A percentile compares a stretch with the other conserved stretches of the same genome.
phyloP scores from a whole-genome alignment of 2,797 vertebrate genomes.

The Macropus fuliginosus region DNA sequence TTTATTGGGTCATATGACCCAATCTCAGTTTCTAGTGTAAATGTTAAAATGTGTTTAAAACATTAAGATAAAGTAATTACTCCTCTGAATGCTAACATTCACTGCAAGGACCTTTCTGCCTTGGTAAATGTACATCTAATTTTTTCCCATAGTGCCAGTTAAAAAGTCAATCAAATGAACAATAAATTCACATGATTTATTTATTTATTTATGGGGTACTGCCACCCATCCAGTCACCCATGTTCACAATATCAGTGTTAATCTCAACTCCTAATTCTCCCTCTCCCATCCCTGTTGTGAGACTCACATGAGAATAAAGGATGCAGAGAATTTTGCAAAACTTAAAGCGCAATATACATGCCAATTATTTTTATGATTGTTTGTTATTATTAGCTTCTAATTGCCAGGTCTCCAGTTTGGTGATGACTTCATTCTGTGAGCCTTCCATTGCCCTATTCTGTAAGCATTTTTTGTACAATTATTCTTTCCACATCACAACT shows the following conservation, averaged over 20 bases:
- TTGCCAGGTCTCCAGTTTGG: not conserved
- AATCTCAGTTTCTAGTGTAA: not conserved
- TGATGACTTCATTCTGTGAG: not conserved
- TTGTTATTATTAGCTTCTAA: not conserved
- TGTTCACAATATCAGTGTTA: not conserved
- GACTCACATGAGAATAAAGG: not conserved
- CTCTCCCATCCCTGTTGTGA: not conserved
- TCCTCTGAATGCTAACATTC: slow-evolving; percentile 11
- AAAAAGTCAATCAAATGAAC: slow-evolving; percentile 37
- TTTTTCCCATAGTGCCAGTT: slow-evolving; percentile 28
- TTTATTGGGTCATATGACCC: not conserved
- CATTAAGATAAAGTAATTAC: slow-evolving; percentile 9
- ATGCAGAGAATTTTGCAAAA: not conserved
- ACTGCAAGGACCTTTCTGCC: slow-evolving; percentile 16
- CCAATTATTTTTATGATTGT: not conserved
- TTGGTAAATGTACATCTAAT: slow-evolving; percentile 43
- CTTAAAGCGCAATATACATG: not conserved
- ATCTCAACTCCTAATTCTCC: not conserved
- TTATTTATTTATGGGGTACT: not conserved
- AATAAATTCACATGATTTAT: not conserved
- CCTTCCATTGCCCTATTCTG: not conserved
- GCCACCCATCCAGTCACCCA: not conserved
- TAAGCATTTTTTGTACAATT: not conserved
- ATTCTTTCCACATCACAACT: not conserved
- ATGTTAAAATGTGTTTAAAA: not conserved